Conservation (phyloP, 2,113 vertebrate genomes). For the Pantherophis guttatus region DNA sequence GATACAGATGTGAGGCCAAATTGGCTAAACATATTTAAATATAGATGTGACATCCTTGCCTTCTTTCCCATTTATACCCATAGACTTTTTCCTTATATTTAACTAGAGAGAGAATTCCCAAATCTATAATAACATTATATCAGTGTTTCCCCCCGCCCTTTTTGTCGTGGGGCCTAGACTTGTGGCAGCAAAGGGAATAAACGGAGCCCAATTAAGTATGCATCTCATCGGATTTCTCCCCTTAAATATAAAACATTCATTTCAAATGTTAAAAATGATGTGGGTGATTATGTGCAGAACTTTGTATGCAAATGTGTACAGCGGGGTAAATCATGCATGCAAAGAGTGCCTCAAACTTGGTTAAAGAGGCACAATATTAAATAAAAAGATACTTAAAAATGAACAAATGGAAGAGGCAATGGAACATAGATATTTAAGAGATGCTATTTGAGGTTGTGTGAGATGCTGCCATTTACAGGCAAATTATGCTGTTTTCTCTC, state of each 20-base stretch:
- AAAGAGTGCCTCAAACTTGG: not conserved
- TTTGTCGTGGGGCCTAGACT: not conserved
- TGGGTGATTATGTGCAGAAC: not conserved
- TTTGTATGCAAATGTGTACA: not conserved
- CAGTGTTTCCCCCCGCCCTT: not conserved
- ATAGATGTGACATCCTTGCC: not conserved
- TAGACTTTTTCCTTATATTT: not conserved
- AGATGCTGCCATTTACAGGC: not conserved
- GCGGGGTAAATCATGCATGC: not conserved
- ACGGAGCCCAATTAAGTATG: not conserved
- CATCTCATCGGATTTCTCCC: not conserved
- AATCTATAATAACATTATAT: too few relatives aligned
- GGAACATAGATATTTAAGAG: not conserved
- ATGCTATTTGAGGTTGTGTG: not conserved
- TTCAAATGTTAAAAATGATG: not conserved
- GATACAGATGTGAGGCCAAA: not conserved
- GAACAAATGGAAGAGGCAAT: not conserved
- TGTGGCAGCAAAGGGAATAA: not conserved
- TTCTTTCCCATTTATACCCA: not conserved
- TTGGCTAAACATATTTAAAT: not conserved
- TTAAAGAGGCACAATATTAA: not conserved
- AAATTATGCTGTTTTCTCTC: not conserved
- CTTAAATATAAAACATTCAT: not conserved
- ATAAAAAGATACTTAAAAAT: not conserved
- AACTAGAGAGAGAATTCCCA: not conserved